Percentiles rank a stretch among this genome's conserved stretches.
These are phyloP conservation scores for Tetanocera ferruginea DNA, from an alignment of 2,888 invertebrate species.

Conservation along the genomic window DNA sequence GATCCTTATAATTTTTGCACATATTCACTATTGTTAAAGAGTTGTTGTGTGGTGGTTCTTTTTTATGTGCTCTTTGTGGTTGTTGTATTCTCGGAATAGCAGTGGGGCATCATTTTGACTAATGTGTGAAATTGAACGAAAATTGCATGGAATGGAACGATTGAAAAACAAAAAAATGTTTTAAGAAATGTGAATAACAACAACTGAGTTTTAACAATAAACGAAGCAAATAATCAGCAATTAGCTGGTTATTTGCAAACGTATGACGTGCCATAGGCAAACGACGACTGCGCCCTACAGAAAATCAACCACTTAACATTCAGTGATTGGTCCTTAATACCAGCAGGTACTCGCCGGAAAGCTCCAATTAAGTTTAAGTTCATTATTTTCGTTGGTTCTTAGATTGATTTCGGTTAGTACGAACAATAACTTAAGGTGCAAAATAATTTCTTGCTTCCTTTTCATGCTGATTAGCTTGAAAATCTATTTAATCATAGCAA, in stretches of 20 bases:
- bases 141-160: neutral
- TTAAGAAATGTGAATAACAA: neutral
- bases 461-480: too few relatives aligned
- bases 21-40: neutral
- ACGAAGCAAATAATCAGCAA: slow-evolving; percentile 24
- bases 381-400: neutral
- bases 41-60: neutral
- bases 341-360: neutral
- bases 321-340: too few relatives aligned
- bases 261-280: neutral
- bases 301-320: too few relatives aligned
- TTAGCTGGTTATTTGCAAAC: neutral
- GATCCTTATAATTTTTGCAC: slow-evolving; percentile 24
- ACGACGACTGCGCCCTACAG: too few relatives aligned
- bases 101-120: slow-evolving; percentile 7
- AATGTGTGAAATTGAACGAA: slow-evolving; percentile 24
- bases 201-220: slow-evolving; percentile 1
- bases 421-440: slow-evolving; percentile 1
- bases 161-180: neutral
- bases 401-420: neutral
- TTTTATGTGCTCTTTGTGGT: neutral
- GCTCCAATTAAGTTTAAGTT: slow-evolving; percentile 7
- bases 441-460: slow-evolving; percentile 21
- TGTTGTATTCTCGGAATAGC: slow-evolving; percentile 8
- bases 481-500: neutral